Evolutionary conservation across 1,140 invertebrate genomes (phyloP).

Genomic region (Microplitis demolitor): DNA sequence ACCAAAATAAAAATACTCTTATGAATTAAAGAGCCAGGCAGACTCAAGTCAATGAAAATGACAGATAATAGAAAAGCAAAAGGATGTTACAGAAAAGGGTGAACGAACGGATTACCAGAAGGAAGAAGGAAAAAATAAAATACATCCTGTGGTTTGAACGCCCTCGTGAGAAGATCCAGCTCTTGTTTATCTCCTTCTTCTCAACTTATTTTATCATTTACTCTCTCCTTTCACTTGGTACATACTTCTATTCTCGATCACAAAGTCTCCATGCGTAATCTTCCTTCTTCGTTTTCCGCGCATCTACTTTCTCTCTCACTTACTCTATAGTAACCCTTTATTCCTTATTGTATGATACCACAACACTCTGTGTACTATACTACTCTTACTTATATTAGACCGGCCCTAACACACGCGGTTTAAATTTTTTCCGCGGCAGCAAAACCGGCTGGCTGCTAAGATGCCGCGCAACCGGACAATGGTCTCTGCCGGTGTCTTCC

Average conservation of each 20-base stretch:
- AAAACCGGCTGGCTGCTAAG: slow-evolving; percentile 31
- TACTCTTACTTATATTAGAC: too few relatives aligned
- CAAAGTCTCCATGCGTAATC: neutral
- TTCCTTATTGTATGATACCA: too few relatives aligned
- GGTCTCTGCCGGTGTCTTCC: slow-evolving; percentile 13
- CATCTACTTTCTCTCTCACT: too few relatives aligned
- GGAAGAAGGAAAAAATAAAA: neutral
- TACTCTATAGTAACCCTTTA: too few relatives aligned
- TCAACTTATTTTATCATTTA: too few relatives aligned
- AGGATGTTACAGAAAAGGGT: slow-evolving; percentile 51
- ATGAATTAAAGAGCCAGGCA: too few relatives aligned
- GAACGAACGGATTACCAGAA: slow-evolving; percentile 49
- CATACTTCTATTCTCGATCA: neutral
- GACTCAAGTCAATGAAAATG: too few relatives aligned
- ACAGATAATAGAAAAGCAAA: too few relatives aligned
- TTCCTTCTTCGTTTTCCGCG: too few relatives aligned
- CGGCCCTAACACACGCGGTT: neutral
- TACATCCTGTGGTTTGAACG: neutral
- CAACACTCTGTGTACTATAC: too few relatives aligned
- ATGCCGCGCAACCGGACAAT: slow-evolving; percentile 32
- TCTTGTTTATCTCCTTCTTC: slow-evolving; percentile 10
- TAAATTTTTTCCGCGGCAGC: slow-evolving; percentile 30
- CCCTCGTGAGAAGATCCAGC: slow-evolving; percentile 22
- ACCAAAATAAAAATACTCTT: too few relatives aligned
- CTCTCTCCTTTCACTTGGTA: neutral